Evolutionary conservation across 2,113 vertebrate species (phyloP), one percentile per base, ranked within the genome.

Genomic region (Trogon melanurus): DNA sequence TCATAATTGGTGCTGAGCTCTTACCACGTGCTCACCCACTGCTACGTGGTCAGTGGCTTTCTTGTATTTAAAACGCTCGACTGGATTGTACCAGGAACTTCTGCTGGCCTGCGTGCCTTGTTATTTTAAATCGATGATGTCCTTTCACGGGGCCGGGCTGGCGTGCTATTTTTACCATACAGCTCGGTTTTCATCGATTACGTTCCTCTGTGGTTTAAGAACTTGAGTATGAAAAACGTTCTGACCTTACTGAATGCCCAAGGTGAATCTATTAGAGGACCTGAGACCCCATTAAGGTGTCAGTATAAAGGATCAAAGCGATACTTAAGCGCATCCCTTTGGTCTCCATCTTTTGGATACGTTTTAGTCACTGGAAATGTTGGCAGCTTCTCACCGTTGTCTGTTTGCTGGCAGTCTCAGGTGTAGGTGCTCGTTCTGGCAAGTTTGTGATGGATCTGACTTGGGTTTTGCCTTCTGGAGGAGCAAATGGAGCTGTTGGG

Each of bases 1-100:
- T 51, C 0, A 0, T 22, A 5, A 18, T 16, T 0, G 5, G 12
- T 20, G 81, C 58, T 17, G 67, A 19, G 4, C 38, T 23, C 66
- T 2, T 15, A 2, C 29, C 51, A 2, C 2, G 0, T 3, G 1
- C 14, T 76, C 9, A 1, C 30, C 56, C 1, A 0, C 61, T 3
- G 2, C 1, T 41, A 0, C 6, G 69, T 4, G 36, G 7, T 22
- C 11, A 6, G 47, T 29, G 81, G 36, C 90, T 88, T 72, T 36
- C 38, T 15, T 32, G 18, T 21, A 1, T 51, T 69, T 23, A 3
- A 26, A 76, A 5, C 13, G 0, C 41, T 56, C 1, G 7, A 2
- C 75, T 53, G 9, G 61, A 1, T 23, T 10, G 13, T 34, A 27
- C 76, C 74, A 14, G 91, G 85, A 54, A 16, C 34, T 20, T 36